Conservation (phyloP, 2,888 invertebrate genomes). For the Electrophaes corylata region DNA sequence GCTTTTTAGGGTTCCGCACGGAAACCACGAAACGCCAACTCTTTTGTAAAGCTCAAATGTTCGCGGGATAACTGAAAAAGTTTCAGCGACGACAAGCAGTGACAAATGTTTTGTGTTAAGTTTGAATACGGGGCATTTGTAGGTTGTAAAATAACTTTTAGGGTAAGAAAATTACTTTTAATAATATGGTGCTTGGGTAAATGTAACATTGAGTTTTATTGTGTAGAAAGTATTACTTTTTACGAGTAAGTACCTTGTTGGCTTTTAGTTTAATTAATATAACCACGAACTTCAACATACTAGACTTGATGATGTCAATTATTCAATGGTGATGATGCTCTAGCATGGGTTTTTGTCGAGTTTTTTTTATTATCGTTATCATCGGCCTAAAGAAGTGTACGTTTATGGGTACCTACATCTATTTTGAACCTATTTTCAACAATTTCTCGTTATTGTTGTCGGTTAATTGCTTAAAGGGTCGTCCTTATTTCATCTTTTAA, state of each 20-base stretch:
- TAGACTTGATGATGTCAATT: too few relatives aligned
- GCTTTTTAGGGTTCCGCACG: constrained; percentile 25
- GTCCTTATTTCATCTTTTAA: too few relatives aligned
- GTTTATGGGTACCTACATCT: too few relatives aligned
- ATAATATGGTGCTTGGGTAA: not conserved
- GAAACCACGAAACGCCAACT: constrained; percentile 29
- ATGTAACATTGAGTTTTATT: not conserved
- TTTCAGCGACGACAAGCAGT: constrained; percentile 30
- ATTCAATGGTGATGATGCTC: too few relatives aligned
- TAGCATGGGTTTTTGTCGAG: too few relatives aligned
- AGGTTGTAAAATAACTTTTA: constrained; percentile 14
- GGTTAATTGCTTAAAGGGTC: too few relatives aligned
- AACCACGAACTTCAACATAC: too few relatives aligned
- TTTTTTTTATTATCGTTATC: too few relatives aligned
- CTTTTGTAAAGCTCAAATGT: constrained; percentile 29
- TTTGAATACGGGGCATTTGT: constrained; percentile 21
- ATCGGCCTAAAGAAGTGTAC: too few relatives aligned
- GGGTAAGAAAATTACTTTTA: constrained; percentile 8
- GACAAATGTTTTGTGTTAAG: constrained; percentile 29
- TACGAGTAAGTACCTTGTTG: not conserved
- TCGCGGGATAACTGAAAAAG: constrained; percentile 30
- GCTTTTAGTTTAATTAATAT: too few relatives aligned
- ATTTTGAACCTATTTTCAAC: too few relatives aligned
- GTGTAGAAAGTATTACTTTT: not conserved
- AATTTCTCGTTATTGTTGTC: too few relatives aligned